These are phyloP conservation scores for Diarsia dahlii DNA, from an alignment of 2,888 invertebrate genomes.

Conservation along the genomic window DNA sequence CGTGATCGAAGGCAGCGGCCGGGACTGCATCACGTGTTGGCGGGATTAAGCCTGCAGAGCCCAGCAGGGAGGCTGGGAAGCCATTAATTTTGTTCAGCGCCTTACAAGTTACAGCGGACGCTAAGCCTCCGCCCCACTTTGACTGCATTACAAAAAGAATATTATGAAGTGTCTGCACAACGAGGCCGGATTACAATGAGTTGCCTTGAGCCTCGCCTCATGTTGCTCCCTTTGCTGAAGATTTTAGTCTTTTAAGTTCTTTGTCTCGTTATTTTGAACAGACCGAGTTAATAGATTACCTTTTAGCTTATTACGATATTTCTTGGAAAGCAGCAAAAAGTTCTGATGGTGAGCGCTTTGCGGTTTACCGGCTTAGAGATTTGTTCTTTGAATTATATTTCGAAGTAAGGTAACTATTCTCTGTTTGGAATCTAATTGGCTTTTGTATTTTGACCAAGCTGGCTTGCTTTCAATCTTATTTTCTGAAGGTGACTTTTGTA, in stretches of 20 bases:
- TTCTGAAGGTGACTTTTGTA: background rate
- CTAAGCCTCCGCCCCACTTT: constrained; percentile 76
- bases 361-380: constrained; percentile 10
- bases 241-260: constrained; percentile 62
- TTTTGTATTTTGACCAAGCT: background rate
- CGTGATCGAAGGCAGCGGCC: constrained; percentile 58
- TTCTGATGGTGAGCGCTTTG: constrained; percentile 4
- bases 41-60: constrained; percentile 75
- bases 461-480: background rate
- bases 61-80: constrained; percentile 64
- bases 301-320: constrained; percentile 53
- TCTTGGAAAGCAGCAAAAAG: constrained; percentile 21
- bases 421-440: constrained; percentile 10
- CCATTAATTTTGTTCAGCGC: constrained; percentile 85
- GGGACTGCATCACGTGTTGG: constrained; percentile 76
- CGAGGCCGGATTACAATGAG: constrained; percentile 76
- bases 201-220: constrained; percentile 65
- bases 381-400: constrained; percentile 25
- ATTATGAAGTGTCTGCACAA: constrained; percentile 71
- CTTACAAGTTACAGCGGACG: constrained; percentile 79
- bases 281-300: constrained; percentile 51
- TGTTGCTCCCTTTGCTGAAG: constrained; percentile 67
- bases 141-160: constrained; percentile 78
- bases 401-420: background rate
- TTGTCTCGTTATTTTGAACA: constrained; percentile 40